Base-by-base conservation (phyloP, 1,140 invertebrate species). In the Aplysia californica region DNA sequence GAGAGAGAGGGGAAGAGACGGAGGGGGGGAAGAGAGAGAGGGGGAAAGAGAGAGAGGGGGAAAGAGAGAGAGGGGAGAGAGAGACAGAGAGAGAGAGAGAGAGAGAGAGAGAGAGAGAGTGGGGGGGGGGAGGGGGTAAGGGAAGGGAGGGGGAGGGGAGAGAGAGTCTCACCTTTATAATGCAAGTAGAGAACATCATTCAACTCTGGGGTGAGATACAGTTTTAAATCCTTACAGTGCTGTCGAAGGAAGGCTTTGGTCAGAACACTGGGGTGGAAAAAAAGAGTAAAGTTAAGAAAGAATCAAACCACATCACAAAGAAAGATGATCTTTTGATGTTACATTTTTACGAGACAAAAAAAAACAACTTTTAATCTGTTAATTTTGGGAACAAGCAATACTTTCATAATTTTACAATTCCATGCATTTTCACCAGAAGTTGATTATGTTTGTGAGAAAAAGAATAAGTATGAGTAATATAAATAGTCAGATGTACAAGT, bases 181-280 rank as follows among this genome's bases (percentile, higher is more conserved):
- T 98, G 97, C 29, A 99, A 92, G 90, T 98, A 98, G 0, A 99
- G 90, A 18, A 97, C 95, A 90, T 98, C 96, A 90, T 99, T 99
- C 10, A 98, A 89, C 80, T 93, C 89, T 0, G 97, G 97, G 0
- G 96, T 97, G 74, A 92, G 91, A 86, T 98, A 98, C 0, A 98
- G 88, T 81, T 95, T 95, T 61, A 95, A 90, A 80, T 96, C 93
- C 86, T 94, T 96, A 90, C 97, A 98, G 75, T 95, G 93, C 73
- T 96, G 92, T 75, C 89, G 92, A 21, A 98, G 90, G 65, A 87
- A 89, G 64, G 86, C 82, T 74, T 89, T 87, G 10, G 85, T 90
- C 69, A 91, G 78, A 69, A 88, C 86, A 78, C 75, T 86, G 84
- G 55, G 61, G 77, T 76, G 41, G 21, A 35, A 66, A 65, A 39